Percentiles rank a stretch among this genome's conserved stretches.
Evolutionary conservation across 2,797 vertebrate species (phyloP).

Genomic region (Onychomys torridus): DNA sequence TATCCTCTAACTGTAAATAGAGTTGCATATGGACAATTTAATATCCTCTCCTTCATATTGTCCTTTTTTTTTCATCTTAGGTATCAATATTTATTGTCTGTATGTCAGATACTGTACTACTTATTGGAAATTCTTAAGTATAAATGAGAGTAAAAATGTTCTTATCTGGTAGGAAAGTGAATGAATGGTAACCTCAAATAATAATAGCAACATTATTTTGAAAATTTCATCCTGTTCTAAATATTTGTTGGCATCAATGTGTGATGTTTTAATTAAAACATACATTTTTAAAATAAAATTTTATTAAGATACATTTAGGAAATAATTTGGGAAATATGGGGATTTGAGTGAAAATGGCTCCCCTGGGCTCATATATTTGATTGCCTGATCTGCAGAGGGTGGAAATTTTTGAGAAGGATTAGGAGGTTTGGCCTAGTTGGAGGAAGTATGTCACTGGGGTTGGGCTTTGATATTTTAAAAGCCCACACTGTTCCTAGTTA

Average conservation of each 20-base stretch:
- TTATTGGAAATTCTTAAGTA: background rate
- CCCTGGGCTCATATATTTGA: background rate
- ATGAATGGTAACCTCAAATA: background rate
- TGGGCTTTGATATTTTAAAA: background rate
- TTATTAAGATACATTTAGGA: slow-evolving; percentile 44
- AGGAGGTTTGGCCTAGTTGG: background rate
- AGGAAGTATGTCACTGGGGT: background rate
- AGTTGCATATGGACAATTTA: background rate
- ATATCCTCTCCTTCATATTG: background rate
- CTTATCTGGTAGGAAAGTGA: background rate
- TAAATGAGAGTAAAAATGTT: background rate
- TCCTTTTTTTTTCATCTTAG: background rate
- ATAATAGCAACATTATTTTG: slow-evolving; percentile 9
- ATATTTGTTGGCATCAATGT: background rate
- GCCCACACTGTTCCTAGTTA: background rate
- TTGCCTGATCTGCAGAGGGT: background rate
- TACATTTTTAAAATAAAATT: background rate
- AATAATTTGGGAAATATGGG: background rate
- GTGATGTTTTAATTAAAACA: slow-evolving; percentile 18
- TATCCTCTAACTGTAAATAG: background rate
- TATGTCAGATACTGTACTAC: background rate
- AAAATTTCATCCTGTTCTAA: slow-evolving; percentile 23
- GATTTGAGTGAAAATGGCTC: background rate
- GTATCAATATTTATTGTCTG: background rate
- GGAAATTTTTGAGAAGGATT: background rate